These are phyloP conservation scores for Brachionus rotundiformis DNA, from an alignment of 1,140 invertebrate species.

Conservation along the genomic window DNA sequence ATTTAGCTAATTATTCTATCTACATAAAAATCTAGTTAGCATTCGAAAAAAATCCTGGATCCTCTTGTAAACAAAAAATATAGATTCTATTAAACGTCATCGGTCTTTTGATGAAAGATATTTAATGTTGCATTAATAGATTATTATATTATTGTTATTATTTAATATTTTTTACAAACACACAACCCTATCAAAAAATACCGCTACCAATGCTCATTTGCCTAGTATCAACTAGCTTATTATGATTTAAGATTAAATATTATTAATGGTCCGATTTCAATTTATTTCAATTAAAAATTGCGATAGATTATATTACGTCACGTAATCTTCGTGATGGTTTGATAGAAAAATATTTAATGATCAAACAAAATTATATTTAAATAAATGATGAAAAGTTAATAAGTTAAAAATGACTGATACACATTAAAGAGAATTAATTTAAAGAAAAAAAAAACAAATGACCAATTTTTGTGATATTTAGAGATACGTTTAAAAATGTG, in stretches of 20 bases:
- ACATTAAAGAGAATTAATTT: neutral
- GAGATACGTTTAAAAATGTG: conserved; percentile 2
- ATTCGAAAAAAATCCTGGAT: neutral
- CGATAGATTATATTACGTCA: conserved; percentile 37
- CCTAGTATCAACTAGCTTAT: conserved; percentile 4
- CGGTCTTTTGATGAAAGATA: conserved; percentile 13
- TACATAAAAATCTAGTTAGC: conserved; percentile 8
- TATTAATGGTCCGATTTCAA: conserved; percentile 42
- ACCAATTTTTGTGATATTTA: neutral
- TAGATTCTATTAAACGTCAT: neutral
- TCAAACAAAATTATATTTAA: neutral
- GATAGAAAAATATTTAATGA: neutral
- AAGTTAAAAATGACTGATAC: neutral
- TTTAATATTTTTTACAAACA: neutral
- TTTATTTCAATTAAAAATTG: conserved; percentile 32
- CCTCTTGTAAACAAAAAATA: neutral
- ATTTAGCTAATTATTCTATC: conserved; percentile 8
- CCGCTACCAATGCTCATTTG: neutral
- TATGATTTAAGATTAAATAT: conserved; percentile 34
- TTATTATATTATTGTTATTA: too few species aligned
- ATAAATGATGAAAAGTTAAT: neutral
- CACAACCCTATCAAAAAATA: neutral
- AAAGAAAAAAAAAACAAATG: too few species aligned
- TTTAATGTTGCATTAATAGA: conserved; percentile 17
- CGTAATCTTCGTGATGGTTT: neutral